Percentiles rank a stretch among this genome's conserved stretches.
These are phyloP conservation scores for Amiota minor DNA, from an alignment of 2,888 invertebrate genomes.

Conservation along the genomic window DNA sequence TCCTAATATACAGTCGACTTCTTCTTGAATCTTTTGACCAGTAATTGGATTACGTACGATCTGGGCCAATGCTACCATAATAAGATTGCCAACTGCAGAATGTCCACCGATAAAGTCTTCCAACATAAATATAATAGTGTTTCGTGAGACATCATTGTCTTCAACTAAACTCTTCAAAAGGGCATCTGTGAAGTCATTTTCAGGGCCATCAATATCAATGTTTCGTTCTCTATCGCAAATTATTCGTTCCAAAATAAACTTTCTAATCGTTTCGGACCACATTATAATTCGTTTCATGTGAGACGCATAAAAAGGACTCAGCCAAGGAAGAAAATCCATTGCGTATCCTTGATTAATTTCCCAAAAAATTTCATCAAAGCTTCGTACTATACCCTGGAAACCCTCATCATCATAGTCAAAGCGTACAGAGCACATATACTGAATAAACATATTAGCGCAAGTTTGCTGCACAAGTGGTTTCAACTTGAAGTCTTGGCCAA, in stretches of 20 bases:
- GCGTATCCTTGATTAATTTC: conserved; percentile 92
- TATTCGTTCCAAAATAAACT: conserved; percentile 82
- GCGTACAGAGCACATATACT: conserved; percentile 86
- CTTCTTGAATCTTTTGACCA: conserved; percentile 79
- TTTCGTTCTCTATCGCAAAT: conserved; percentile 75
- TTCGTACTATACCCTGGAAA: conserved; percentile 80
- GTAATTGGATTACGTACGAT: conserved; percentile 80
- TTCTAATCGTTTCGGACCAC: conserved; percentile 81
- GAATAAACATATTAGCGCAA: conserved; percentile 87
- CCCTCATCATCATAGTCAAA: conserved; percentile 81
- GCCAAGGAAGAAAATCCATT: conserved; percentile 87
- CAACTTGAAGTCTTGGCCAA: conserved; percentile 75
- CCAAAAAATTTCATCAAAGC: conserved; percentile 91
- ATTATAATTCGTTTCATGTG: conserved; percentile 80
- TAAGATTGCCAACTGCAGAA: conserved; percentile 87
- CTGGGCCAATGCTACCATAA: conserved; percentile 83
- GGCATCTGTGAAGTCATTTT: conserved; percentile 86
- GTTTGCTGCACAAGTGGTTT: conserved; percentile 83
- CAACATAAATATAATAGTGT: conserved; percentile 85
- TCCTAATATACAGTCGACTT: conserved; percentile 79
- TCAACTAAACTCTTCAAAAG: conserved; percentile 80
- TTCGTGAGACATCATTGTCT: conserved; percentile 78
- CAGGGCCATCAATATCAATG: conserved; percentile 76
- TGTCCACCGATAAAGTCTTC: conserved; percentile 92
- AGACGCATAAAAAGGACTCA: conserved; percentile 80